A percentile compares a stretch with the other conserved stretches of the same genome.
Conservation (phyloP, 2,113 vertebrate genomes). For the Cisticola juncidis region DNA sequence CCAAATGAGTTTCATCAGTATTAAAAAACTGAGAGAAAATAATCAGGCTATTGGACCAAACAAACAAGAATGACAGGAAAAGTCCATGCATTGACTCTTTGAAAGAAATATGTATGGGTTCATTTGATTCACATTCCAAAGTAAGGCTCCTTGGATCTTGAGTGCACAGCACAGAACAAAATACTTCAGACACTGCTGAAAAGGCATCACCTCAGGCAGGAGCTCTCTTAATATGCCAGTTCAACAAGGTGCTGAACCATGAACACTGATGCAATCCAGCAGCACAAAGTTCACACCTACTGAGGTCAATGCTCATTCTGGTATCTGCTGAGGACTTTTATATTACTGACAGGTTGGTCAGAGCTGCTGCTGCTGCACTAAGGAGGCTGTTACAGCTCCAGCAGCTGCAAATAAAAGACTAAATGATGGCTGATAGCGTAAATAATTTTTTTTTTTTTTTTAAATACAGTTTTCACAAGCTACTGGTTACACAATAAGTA, state of each 20-base stretch:
- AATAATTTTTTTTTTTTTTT: neutral
- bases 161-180: neutral
- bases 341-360: neutral
- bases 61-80: neutral
- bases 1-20: neutral
- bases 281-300: neutral
- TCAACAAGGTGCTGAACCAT: neutral
- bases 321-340: neutral
- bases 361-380: neutral
- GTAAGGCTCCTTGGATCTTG: neutral
- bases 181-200: fast-evolving
- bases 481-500: neutral
- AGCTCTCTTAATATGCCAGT: neutral
- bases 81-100: fast-evolving
- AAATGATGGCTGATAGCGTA: neutral
- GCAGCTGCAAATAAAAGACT: neutral
- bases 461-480: neutral
- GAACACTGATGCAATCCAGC: neutral
- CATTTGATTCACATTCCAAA: neutral
- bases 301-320: neutral
- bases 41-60: neutral
- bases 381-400: neutral
- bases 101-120: neutral
- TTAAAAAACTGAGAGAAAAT: neutral
- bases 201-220: neutral